phyloP scores from a whole-genome alignment of 2,113 vertebrate genomes.

The Hippocampus barbouri region DNA sequence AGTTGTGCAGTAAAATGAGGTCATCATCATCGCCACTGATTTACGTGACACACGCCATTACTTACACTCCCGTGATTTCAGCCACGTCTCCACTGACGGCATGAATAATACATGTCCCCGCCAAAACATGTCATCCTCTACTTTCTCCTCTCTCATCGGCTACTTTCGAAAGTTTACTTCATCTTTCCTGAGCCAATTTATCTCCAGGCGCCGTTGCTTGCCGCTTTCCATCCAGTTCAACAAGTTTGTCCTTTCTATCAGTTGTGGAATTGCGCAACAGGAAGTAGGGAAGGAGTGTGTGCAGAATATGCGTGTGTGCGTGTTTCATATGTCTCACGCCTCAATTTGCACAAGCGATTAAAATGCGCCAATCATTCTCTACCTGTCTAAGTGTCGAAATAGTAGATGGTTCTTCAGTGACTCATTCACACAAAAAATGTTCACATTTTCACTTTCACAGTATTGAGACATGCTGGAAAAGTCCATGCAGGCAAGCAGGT shows the following conservation, averaged over 20 bases:
- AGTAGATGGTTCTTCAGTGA: conserved; percentile 37
- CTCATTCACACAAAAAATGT: conserved; percentile 1
- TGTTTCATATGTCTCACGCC: conserved; percentile 28
- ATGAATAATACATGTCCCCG: conserved; percentile 62
- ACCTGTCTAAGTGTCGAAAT: conserved; percentile 29
- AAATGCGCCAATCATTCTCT: background rate
- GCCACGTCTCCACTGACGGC: conserved; percentile 52
- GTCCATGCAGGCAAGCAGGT: background rate
- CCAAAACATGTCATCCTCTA: conserved; percentile 51
- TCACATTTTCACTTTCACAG: conserved; percentile 1
- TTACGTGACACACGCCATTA: conserved; percentile 65
- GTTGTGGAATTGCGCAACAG: conserved; percentile 49
- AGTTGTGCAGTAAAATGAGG: conserved; percentile 65
- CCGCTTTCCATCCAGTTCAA: conserved; percentile 48
- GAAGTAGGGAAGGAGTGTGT: conserved; percentile 34
- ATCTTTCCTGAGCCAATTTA: conserved; percentile 53
- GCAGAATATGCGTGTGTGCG: conserved; percentile 3
- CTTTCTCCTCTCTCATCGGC: conserved; percentile 38
- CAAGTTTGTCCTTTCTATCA: conserved; percentile 36
- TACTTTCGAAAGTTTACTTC: conserved; percentile 61
- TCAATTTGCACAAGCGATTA: conserved; percentile 27
- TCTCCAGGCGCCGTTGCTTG: conserved; percentile 39
- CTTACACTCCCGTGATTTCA: conserved; percentile 59
- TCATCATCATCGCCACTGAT: conserved; percentile 64
- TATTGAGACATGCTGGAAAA: conserved; percentile 12